Evolutionary conservation across 2,113 vertebrate species (phyloP).

Genomic region (Microtus oregoni): DNA sequence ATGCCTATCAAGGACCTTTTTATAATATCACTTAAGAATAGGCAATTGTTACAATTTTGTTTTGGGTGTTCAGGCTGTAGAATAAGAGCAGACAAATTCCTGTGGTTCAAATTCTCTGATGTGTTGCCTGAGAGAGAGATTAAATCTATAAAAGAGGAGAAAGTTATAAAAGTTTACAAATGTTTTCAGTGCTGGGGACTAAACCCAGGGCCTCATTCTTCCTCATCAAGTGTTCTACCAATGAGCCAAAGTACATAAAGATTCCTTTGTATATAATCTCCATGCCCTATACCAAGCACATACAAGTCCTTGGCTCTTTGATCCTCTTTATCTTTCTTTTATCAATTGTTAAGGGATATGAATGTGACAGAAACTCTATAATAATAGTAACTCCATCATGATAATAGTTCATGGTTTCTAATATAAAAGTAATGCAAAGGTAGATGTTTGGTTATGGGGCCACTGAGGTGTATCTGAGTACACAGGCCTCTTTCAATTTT

Average conservation of each 20-base stretch:
- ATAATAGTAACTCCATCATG: background rate
- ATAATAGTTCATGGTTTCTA: background rate
- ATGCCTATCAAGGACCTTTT: background rate
- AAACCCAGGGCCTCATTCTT: background rate
- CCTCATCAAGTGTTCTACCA: background rate
- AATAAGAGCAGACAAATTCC: background rate
- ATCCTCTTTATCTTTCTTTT: background rate
- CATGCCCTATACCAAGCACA: background rate
- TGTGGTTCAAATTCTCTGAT: background rate
- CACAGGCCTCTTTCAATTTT: background rate
- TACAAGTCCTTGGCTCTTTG: background rate
- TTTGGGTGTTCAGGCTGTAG: background rate
- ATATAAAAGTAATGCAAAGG: background rate
- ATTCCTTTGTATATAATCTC: background rate
- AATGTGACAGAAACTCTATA: background rate
- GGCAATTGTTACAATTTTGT: background rate
- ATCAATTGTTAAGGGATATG: background rate
- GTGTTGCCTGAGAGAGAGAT: background rate
- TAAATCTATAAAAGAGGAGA: background rate
- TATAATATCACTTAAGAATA: background rate
- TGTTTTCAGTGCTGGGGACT: background rate
- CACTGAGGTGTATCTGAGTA: fast-evolving
- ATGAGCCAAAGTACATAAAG: background rate
- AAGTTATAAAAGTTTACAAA: background rate
- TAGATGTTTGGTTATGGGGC: background rate